Conservation (phyloP, 1,140 invertebrate genomes). For the Bombus confusus region DNA sequence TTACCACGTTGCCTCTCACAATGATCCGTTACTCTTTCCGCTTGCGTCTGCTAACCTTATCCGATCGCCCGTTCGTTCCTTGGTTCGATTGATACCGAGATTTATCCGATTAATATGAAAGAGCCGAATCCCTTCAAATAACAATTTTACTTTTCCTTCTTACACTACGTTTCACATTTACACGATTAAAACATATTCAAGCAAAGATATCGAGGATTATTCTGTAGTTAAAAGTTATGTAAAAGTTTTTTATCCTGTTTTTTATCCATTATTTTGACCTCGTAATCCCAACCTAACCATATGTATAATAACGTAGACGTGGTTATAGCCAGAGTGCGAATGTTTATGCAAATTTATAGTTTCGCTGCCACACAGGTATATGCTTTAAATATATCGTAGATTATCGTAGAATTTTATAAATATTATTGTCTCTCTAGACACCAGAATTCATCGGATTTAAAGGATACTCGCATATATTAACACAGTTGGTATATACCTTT, state of each 20-base stretch:
- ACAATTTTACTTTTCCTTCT: not conserved
- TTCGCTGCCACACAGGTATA: not conserved
- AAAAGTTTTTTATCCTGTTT: too few relatives aligned
- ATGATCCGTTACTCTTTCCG: conserved; percentile 54
- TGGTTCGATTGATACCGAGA: not conserved
- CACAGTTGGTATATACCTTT: too few relatives aligned
- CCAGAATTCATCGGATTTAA: not conserved
- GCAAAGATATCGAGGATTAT: not conserved
- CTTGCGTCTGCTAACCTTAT: not conserved
- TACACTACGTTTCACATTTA: not conserved
- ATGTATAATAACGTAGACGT: too few relatives aligned
- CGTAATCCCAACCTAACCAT: too few relatives aligned
- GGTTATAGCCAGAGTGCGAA: too few relatives aligned
- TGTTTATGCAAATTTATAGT: not conserved
- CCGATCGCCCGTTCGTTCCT: not conserved
- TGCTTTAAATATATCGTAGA: too few relatives aligned
- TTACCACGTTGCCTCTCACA: conserved; percentile 45
- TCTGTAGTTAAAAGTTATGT: too few relatives aligned
- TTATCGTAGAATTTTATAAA: not conserved
- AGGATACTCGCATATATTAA: not conserved
- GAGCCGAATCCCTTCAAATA: not conserved
- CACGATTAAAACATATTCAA: not conserved
- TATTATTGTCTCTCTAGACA: not conserved
- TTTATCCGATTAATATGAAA: not conserved
- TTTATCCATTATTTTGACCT: too few relatives aligned